Conservation (phyloP, 2,113 vertebrate genomes). For the Chunga burmeisteri region DNA sequence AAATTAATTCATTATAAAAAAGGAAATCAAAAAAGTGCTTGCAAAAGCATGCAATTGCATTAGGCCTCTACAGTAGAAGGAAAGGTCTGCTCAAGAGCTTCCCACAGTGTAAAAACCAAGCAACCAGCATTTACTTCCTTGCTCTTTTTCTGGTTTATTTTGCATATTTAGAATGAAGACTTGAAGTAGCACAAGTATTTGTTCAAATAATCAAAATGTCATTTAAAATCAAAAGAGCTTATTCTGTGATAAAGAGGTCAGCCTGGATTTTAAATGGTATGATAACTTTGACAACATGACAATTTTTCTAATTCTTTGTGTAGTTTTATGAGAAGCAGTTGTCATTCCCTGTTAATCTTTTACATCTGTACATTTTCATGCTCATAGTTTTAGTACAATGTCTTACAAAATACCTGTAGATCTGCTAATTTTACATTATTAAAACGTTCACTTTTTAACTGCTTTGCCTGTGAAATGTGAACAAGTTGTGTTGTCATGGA, state of each 20-base stretch:
- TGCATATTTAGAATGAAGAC: background rate
- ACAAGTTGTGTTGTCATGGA: conserved; percentile 12
- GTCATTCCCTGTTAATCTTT: background rate
- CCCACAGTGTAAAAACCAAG: background rate
- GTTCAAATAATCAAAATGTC: background rate
- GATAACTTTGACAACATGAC: background rate
- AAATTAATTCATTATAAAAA: background rate
- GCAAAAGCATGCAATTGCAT: background rate
- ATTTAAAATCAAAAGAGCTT: background rate
- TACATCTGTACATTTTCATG: background rate
- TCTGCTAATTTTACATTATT: background rate
- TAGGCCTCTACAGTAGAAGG: background rate
- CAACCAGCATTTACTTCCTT: background rate
- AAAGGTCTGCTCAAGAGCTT: background rate
- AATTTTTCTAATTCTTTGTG: background rate
- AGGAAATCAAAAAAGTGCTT: background rate
- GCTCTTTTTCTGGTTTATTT: background rate
- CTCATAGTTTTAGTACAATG: background rate
- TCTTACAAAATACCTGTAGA: background rate
- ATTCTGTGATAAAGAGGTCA: background rate
- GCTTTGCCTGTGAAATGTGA: background rate
- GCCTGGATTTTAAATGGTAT: background rate
- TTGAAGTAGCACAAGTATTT: background rate
- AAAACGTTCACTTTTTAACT: background rate
- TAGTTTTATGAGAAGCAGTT: background rate